Evolutionary conservation across 2,888 invertebrate species (phyloP).

Genomic region (Lepidonotus clava): DNA sequence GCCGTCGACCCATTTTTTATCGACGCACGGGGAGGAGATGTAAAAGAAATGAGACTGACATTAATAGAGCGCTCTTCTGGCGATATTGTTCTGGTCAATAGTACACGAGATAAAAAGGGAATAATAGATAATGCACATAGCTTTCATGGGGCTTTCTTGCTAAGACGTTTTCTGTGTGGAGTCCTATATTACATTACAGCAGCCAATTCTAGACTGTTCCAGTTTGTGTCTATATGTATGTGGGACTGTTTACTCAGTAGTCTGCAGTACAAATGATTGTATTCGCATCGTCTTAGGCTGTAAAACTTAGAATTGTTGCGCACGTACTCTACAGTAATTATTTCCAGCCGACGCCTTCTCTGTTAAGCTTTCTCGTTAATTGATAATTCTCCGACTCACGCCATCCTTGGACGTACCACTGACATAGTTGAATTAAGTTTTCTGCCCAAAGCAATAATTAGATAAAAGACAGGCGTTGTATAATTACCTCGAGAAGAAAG

Average conservation of each 20-base stretch:
- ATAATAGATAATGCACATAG: constrained; percentile 42
- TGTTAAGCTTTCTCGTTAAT: constrained; percentile 22
- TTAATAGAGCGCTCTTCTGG: constrained; percentile 25
- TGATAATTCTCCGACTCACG: background rate
- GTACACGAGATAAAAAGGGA: constrained; percentile 33
- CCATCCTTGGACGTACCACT: background rate
- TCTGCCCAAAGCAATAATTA: background rate
- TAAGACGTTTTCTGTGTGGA: constrained; percentile 37
- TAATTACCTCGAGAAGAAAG: background rate
- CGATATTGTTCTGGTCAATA: constrained; percentile 42
- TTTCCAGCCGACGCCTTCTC: background rate
- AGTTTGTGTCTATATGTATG: constrained; percentile 38
- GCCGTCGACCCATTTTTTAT: constrained; percentile 32
- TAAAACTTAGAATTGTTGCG: constrained; percentile 17
- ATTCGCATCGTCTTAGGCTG: constrained; percentile 7
- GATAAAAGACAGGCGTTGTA: background rate
- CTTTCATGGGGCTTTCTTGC: constrained; percentile 10
- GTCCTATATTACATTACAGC: constrained; percentile 35
- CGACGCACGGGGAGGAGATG: constrained; percentile 14
- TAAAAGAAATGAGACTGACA: constrained; percentile 17
- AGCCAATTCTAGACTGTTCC: constrained; percentile 19
- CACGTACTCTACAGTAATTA: background rate
- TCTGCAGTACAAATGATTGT: background rate
- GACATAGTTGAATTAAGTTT: background rate
- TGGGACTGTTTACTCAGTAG: background rate